Percentiles rank a stretch among this genome's conserved stretches.
Evolutionary conservation across 1,140 invertebrate genomes (phyloP).

Genomic region (Drosophila jambulina): DNA sequence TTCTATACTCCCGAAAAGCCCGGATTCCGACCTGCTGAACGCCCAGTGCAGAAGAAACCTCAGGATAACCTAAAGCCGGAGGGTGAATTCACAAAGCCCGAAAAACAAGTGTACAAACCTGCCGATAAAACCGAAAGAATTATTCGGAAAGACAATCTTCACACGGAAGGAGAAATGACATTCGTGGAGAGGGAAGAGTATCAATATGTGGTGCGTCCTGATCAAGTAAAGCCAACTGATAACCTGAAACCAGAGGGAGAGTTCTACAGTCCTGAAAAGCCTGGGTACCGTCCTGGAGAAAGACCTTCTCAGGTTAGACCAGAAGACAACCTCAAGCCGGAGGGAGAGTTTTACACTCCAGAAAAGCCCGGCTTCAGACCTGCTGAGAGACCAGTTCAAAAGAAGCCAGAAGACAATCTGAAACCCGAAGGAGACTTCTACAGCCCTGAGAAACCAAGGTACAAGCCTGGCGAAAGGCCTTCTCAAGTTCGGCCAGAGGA

Average conservation of each 20-base stretch:
- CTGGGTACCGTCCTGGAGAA: conserved; percentile 85
- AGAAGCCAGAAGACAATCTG: too few relatives aligned
- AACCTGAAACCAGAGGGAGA: conserved; percentile 88
- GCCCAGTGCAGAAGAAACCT: conserved; percentile 81
- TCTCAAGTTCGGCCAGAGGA: conserved; percentile 87
- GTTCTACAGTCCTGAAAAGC: conserved; percentile 85
- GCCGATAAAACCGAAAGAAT: conserved; percentile 81
- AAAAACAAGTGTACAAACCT: conserved; percentile 64
- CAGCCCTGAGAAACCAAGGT: conserved; percentile 83
- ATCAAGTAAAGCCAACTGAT: conserved; percentile 87
- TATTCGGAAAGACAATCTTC: conserved; percentile 86
- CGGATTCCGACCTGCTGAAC: conserved; percentile 65
- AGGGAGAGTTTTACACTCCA: conserved; percentile 87
- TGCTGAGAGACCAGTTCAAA: conserved; percentile 70
- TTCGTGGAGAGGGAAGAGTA: conserved; percentile 85
- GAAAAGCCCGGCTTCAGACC: conserved; percentile 81
- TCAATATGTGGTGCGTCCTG: conserved; percentile 86
- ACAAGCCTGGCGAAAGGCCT: conserved; percentile 86
- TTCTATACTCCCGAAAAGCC: conserved; percentile 63
- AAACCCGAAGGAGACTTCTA: conserved; percentile 86
- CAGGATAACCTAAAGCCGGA: conserved; percentile 86
- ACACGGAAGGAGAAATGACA: conserved; percentile 86
- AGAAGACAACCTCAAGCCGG: conserved; percentile 88
- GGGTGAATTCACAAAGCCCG: conserved; percentile 85
- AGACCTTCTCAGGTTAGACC: conserved; percentile 85